Evolutionary conservation across 2,113 vertebrate species (phyloP).

Genomic region (Rattus rattus): DNA sequence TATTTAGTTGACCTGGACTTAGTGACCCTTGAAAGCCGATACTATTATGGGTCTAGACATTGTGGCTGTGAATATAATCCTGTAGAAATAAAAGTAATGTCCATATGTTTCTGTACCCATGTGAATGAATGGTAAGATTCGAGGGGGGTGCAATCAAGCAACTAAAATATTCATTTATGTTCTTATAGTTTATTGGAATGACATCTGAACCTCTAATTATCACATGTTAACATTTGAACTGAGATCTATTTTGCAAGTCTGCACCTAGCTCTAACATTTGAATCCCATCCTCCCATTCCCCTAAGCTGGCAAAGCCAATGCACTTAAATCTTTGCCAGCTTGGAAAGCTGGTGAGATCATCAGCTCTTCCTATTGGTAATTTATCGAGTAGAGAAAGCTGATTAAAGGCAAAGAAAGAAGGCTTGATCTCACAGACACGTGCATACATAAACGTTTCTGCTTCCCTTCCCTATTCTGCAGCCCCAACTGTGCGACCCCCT

Average conservation of each 20-base stretch:
- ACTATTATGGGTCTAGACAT: not conserved
- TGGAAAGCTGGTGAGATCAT: conserved; percentile 60
- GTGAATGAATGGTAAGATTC: not conserved
- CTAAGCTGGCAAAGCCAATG: not conserved
- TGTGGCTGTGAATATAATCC: not conserved
- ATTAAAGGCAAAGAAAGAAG: conserved; percentile 80
- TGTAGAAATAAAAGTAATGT: not conserved
- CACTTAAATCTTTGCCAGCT: conserved; percentile 22
- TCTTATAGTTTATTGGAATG: not conserved
- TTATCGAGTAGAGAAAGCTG: conserved; percentile 62
- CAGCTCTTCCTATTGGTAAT: conserved; percentile 58
- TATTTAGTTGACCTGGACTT: conserved; percentile 2
- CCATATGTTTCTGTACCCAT: not conserved
- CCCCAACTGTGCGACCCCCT: not conserved
- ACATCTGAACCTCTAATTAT: not conserved
- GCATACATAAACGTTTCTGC: conserved; percentile 71
- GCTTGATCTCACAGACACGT: conserved; percentile 47
- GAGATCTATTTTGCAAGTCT: not conserved
- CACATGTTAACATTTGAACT: not conserved
- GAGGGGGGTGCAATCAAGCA: not conserved
- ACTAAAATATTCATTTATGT: not conserved
- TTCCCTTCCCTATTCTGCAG: conserved; percentile 75
- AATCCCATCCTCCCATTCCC: not conserved
- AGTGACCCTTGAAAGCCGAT: not conserved
- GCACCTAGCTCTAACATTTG: not conserved